Percentiles rank a stretch among this genome's conserved stretches.
These are phyloP conservation scores for Trichogramma evanescens DNA, from an alignment of 2,888 invertebrate species.

Conservation along the genomic window DNA sequence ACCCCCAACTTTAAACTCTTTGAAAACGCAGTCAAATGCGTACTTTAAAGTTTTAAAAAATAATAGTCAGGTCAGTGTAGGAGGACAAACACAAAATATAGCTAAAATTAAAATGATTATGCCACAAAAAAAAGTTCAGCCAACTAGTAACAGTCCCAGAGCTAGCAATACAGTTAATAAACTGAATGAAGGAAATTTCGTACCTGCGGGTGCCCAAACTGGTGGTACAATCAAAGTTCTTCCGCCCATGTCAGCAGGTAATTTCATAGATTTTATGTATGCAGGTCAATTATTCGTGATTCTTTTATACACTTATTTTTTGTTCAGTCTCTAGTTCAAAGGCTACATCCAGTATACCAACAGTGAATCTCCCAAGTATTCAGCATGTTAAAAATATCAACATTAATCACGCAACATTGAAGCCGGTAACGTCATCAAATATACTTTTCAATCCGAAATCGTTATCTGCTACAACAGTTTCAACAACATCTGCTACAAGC, in stretches of 20 bases:
- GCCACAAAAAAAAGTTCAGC: conserved; percentile 32
- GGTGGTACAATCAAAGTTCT: conserved; percentile 13
- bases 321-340: conserved; percentile 11
- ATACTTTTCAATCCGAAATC: conserved; percentile 34
- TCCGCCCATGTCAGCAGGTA: conserved; percentile 8
- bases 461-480: conserved; percentile 25
- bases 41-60: conserved; percentile 18
- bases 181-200: conserved; percentile 29
- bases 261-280: neutral
- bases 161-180: conserved; percentile 29
- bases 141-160: conserved; percentile 32
- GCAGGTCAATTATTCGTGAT: neutral
- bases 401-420: conserved; percentile 26
- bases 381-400: conserved; percentile 33
- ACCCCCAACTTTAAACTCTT: conserved; percentile 27
- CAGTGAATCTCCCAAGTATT: conserved; percentile 27
- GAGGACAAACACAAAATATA: conserved; percentile 14
- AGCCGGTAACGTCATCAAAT: conserved; percentile 30
- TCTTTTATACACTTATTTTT: neutral
- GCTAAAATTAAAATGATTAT: conserved; percentile 37
- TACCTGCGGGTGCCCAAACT: conserved; percentile 28
- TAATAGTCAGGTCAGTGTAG: conserved; percentile 6
- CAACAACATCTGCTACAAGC: conserved; percentile 14
- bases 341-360: conserved; percentile 21
- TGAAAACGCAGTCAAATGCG: conserved; percentile 19